Base-by-base conservation (phyloP, 2,888 invertebrate genomes). In the Mellilla xanthometata region DNA sequence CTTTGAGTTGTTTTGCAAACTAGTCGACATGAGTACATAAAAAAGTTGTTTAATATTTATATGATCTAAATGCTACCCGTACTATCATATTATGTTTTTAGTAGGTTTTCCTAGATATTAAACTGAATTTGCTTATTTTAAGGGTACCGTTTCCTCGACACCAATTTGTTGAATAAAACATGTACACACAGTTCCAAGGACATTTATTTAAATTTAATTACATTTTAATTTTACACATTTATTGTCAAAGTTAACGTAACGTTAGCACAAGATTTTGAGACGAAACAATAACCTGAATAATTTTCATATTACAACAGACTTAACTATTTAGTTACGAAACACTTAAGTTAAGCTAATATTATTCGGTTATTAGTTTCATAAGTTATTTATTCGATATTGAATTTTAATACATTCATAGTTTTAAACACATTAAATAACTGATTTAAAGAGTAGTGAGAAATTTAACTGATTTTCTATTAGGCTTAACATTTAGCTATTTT, bases 221-320 rank as follows among this genome's bases (percentile, higher is more conserved):
- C 72, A 68, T 66, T 77, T 79, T 73, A 81, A 81, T 80, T n/a
- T n/a, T 83, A 86, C 81, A 88, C 86, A 85, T 85, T 89, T 89
- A 89, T 89, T 89, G 88, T 89, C 88, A 86, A 86, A 88, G 87
- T 89, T 83, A 89, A 89, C 84, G 80, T 85, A 89, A 87, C 62
- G 63, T 73, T 79, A 84, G 81, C 70, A 74, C 72, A 76, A 78
- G 71, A 79, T 75, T 69, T 68, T 54, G 55, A 71, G 69, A 70
- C 49, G 28, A 42, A 48, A 48, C n/a, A 29, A 42, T 33, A 42
- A 27, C 12, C 19, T 24, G 19, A 35, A 36, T 27, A 10, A 26
- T 32, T 31, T 28, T 28, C n/a, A n/a, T 9, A 36, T 13, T 19
- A 26, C 15, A 31, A 45, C 26, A 35, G 27, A 27, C 34, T 39